Evolutionary conservation across 2,888 invertebrate genomes (phyloP), one percentile per base, ranked within the genome.

Genomic region (Timema podura): DNA sequence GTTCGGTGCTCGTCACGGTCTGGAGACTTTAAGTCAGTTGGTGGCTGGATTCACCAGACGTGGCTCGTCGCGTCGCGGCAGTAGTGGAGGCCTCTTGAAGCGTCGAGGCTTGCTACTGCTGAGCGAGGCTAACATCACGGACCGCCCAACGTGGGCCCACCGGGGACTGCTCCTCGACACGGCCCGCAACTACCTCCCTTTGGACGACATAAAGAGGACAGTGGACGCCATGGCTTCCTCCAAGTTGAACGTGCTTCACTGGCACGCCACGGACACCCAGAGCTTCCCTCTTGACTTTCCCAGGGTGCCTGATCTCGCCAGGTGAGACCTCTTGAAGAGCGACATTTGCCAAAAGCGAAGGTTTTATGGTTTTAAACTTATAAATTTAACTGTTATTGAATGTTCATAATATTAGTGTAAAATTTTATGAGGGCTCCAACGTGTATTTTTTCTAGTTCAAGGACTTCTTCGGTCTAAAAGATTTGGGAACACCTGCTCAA

Each of bases 231-330:
- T 97, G 91, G 90, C 92, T 1, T 86, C 91, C 16, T 90, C 90
- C 66, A 97, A 97, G 81, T 82, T 97, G 84, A 97, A 97, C 79
- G 92, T 95, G 0, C 87, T 97, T 64, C 97, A 97, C 79, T 97
- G 96, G 96, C 93, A 94, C 79, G 89, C 89, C 0, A 91, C 92
- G 0, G 97, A 97, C 81, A 89, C 93, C 0, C 96, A 96, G 75
- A 95, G 96, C 76, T 97, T 96, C 81, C 96, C 97, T 0, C 84
- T 95, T 77, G 90, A 91, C 77, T 88, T 91, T 0, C 84, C 84
- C n/a, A 84, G 88, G 57, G 86, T 91, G 30, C 93, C 92, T 0
- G 88, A 90, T 76, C 86, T 94, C 82, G 87, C 91, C 2, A 87
- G 85, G 87, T 91, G 82, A 76, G 84, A 83, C 59, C 30, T 44